phyloP scores from a whole-genome alignment of 2,113 vertebrate species.

The Tympanuchus pallidicinctus region DNA sequence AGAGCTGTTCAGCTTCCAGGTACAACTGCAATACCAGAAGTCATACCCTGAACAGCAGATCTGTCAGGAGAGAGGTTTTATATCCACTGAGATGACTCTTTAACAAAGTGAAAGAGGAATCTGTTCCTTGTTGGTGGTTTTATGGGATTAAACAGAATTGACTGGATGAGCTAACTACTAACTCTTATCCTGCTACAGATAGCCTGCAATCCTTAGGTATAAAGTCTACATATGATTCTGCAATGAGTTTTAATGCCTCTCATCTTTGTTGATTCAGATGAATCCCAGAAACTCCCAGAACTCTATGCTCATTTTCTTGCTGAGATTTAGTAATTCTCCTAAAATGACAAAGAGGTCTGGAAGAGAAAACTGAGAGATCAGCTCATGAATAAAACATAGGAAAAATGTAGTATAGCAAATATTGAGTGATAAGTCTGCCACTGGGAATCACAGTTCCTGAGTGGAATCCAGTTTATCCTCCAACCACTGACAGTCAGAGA shows the following conservation, averaged over 20 bases:
- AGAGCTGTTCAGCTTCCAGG: neutral
- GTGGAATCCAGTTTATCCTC: neutral
- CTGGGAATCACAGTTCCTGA: neutral
- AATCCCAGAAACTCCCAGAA: neutral
- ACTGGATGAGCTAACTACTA: fast-evolving
- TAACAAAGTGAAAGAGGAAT: neutral
- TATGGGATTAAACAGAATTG: neutral
- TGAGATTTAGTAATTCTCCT: neutral
- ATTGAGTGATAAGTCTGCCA: neutral
- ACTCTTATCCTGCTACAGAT: neutral
- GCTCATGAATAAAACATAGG: neutral
- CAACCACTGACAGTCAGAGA: neutral
- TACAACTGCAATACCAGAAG: neutral
- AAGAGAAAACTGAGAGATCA: neutral
- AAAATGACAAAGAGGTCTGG: neutral
- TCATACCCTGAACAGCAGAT: neutral
- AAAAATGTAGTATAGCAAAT: neutral
- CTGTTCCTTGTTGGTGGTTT: neutral
- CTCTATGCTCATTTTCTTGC: neutral
- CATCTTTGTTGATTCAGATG: neutral
- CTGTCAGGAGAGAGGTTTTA: neutral
- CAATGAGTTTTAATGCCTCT: neutral
- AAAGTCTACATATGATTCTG: neutral
- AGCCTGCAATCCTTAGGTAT: neutral
- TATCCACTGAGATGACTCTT: neutral